These are phyloP conservation scores for Synanthedon vespiformis DNA, from an alignment of 2,888 invertebrate genomes.

Conservation along the genomic window DNA sequence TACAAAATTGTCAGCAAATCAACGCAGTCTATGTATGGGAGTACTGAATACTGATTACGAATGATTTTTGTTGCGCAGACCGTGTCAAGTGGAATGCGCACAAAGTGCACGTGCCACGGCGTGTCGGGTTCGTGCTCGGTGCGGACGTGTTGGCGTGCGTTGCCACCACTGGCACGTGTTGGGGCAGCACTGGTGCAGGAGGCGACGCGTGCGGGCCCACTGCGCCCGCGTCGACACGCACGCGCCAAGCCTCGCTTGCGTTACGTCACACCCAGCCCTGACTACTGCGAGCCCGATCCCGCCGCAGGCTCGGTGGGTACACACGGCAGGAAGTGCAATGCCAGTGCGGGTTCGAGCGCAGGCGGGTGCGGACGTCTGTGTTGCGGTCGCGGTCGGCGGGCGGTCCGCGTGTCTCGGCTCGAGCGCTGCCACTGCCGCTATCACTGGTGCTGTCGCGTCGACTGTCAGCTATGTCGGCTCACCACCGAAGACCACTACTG, in stretches of 20 bases:
- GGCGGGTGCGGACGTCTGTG: constrained; percentile 85
- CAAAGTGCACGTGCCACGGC: constrained; percentile 86
- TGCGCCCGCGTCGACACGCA: constrained; percentile 38
- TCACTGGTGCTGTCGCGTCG: constrained; percentile 89
- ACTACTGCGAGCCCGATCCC: constrained; percentile 82
- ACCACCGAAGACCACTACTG: constrained; percentile 80
- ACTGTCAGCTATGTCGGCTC: constrained; percentile 84
- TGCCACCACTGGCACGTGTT: constrained; percentile 74
- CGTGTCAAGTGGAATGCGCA: constrained; percentile 65
- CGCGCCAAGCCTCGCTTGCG: constrained; percentile 73
- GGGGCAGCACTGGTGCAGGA: constrained; percentile 63
- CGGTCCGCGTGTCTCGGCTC: constrained; percentile 74
- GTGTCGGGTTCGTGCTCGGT: constrained; percentile 87
- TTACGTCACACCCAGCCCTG: constrained; percentile 84
- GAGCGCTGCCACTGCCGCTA: constrained; percentile 88
- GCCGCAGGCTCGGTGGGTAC: constrained; percentile 83
- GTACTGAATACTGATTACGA: too few relatives aligned
- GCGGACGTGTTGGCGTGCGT: constrained; percentile 83
- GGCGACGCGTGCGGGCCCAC: constrained; percentile 49
- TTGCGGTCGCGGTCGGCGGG: constrained; percentile 84
- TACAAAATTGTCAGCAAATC: neutral
- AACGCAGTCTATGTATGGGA: neutral
- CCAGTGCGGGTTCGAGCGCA: constrained; percentile 70
- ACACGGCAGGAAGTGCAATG: constrained; percentile 79
- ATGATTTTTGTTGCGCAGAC: constrained; percentile 51